A percentile compares a stretch with the other conserved stretches of the same genome.
Conservation (phyloP, 2,113 vertebrate species). For the Xenus cinereus region DNA sequence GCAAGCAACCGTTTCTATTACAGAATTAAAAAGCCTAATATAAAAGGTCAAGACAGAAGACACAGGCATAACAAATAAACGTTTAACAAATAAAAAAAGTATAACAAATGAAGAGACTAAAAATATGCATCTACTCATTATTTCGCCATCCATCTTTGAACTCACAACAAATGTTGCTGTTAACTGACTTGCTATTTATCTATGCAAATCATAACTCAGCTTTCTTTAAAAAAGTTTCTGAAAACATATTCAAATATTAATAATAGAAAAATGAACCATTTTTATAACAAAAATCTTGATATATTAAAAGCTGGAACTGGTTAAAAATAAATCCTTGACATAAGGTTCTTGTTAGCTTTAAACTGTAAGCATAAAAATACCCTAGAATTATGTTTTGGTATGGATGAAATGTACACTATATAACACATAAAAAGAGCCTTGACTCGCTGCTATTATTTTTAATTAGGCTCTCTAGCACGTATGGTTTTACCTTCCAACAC, state of each 20-base stretch:
- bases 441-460: constrained; percentile 79
- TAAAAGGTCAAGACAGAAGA: not conserved
- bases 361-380: constrained; percentile 76
- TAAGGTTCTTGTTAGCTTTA: constrained; percentile 79
- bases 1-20: not conserved
- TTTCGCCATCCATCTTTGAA: not conserved
- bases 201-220: not conserved
- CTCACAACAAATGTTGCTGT: not conserved
- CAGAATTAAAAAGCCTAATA: not conserved
- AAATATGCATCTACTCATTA: not conserved
- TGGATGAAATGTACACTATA: constrained; percentile 64
- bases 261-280: constrained; percentile 70
- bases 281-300: constrained; percentile 73
- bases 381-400: constrained; percentile 71
- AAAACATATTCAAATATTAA: constrained; percentile 70
- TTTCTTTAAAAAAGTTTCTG: constrained; percentile 45
- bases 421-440: constrained; percentile 56
- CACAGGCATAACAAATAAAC: not conserved
- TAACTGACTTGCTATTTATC: not conserved
- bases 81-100: not conserved
- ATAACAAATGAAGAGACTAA: not conserved
- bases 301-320: constrained; percentile 77
- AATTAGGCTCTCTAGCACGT: constrained; percentile 75
- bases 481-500: constrained; percentile 73
- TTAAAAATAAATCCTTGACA: constrained; percentile 76